A percentile compares a stretch with the other conserved stretches of the same genome.
Conservation (phyloP, 2,888 invertebrate species). For the Deroplatys truncata region DNA sequence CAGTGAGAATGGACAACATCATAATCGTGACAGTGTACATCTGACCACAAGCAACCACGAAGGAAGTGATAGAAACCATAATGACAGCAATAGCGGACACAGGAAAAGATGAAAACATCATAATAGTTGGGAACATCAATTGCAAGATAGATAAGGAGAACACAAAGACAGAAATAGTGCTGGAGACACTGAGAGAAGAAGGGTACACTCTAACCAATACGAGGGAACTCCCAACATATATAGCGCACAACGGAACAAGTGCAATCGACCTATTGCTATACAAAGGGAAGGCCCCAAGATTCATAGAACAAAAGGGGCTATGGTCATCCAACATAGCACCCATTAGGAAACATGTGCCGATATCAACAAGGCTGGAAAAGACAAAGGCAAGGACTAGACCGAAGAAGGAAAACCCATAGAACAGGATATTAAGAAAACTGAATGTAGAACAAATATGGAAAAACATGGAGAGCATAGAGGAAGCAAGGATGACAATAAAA, state of each 20-base stretch:
- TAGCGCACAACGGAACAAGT: neutral
- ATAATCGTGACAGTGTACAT: neutral
- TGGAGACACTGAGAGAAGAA: neutral
- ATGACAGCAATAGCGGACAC: neutral
- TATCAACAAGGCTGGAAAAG: neutral
- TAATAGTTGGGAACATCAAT: neutral
- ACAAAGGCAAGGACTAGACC: neutral
- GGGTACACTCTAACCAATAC: neutral
- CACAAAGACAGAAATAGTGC: neutral
- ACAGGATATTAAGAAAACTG: neutral
- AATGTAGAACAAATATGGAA: neutral
- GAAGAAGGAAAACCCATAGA: neutral
- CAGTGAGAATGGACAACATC: neutral
- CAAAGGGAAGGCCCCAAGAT: too few relatives aligned
- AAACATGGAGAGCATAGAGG: too few relatives aligned
- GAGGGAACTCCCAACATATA: too few relatives aligned
- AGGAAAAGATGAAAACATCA: neutral
- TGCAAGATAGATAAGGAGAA: neutral
- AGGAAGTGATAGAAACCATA: too few relatives aligned
- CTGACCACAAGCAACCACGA: too few relatives aligned
- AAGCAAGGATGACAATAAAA: too few relatives aligned
- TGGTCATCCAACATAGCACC: neutral
- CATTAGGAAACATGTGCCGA: neutral
- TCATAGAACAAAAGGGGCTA: too few relatives aligned
- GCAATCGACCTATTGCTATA: too few relatives aligned